Conservation (phyloP, 2,888 invertebrate species). For the Harmothoe impar region DNA sequence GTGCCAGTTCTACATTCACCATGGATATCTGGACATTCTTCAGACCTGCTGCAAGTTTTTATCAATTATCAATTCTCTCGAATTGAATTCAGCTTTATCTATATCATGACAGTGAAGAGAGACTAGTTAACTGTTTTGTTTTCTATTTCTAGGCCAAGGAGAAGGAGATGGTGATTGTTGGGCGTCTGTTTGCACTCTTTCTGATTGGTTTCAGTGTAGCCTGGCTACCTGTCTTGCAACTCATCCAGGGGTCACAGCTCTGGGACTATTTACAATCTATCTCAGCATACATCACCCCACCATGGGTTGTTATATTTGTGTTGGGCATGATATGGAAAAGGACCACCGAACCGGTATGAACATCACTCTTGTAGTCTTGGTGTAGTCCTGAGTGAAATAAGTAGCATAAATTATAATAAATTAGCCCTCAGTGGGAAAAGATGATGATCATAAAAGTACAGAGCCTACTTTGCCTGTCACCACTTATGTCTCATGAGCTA, state of each 20-base stretch:
- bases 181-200: conserved; percentile 80
- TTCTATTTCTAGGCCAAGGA: conserved; percentile 66
- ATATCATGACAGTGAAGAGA: neutral
- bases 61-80: too few species aligned
- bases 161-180: conserved; percentile 72
- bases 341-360: conserved; percentile 72
- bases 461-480: too few species aligned
- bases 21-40: conserved; percentile 78
- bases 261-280: conserved; percentile 75
- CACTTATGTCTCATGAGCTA: too few species aligned
- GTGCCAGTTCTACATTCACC: conserved; percentile 84
- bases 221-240: conserved; percentile 83
- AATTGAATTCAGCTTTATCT: too few species aligned
- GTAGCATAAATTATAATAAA: too few species aligned
- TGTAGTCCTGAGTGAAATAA: too few species aligned
- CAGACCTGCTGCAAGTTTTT: conserved; percentile 63
- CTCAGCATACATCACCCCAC: conserved; percentile 73
- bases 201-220: conserved; percentile 81
- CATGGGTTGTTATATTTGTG: conserved; percentile 74
- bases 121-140: neutral
- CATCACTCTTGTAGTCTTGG: too few species aligned
- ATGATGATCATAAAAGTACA: too few species aligned
- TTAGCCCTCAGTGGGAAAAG: too few species aligned
- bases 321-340: conserved; percentile 75
- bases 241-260: conserved; percentile 72